Percentiles rank a stretch among this genome's conserved stretches.
These are phyloP conservation scores for human DNA, from an alignment of 2,113 vertebrate genomes.

Conservation along the genomic window GRCh38 chr21:26810501-26811000, in stretches of 20 bases:
- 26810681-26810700: background rate
- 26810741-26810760: background rate
- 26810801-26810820: slow-evolving; percentile 55
- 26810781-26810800: background rate
- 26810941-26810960: slow-evolving; percentile 69
- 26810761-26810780: slow-evolving; percentile 25
- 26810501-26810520: background rate
- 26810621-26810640: background rate
- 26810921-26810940: slow-evolving; percentile 50
- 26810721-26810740: background rate
- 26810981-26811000: slow-evolving; percentile 51
- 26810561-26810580: background rate
- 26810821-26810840: slow-evolving; percentile 48
- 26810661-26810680: background rate
- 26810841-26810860: slow-evolving; percentile 70
- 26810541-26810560: background rate
- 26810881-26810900: slow-evolving; percentile 35
- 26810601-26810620: background rate
- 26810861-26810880: slow-evolving; percentile 62
- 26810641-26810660: background rate
- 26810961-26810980: slow-evolving; percentile 60
- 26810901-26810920: background rate
- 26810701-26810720: background rate
- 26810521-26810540: background rate
- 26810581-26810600: background rate